Evolutionary conservation across 2,888 invertebrate genomes (phyloP).

Genomic region (Eutolmus rufibarbis): DNA sequence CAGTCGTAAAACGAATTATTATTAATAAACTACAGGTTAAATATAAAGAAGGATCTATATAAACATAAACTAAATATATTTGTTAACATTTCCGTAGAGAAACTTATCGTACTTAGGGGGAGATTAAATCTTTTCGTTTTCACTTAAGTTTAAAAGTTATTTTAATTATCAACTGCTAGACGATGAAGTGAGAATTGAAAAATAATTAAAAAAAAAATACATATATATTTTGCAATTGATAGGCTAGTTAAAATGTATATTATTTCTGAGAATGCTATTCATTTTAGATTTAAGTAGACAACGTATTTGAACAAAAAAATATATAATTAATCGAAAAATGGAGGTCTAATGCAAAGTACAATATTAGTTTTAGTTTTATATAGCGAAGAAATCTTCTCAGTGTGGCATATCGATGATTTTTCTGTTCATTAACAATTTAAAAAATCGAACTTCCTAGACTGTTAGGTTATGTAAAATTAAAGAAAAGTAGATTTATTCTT

Average conservation of each 20-base stretch:
- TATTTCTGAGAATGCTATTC: neutral
- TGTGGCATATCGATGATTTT: neutral
- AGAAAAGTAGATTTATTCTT: neutral
- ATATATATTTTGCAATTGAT: neutral
- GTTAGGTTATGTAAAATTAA: neutral
- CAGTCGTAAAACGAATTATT: neutral
- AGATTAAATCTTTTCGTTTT: neutral
- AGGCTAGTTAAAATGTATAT: neutral
- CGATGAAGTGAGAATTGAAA: neutral
- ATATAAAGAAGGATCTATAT: neutral
- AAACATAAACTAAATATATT: neutral
- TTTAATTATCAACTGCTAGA: neutral
- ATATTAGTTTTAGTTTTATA: neutral
- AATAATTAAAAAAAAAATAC: no score
- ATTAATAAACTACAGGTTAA: neutral
- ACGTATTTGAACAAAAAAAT: neutral
- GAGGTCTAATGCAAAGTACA: neutral
- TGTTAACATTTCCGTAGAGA: neutral
- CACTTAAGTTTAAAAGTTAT: neutral
- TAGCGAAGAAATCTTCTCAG: neutral
- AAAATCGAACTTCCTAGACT: neutral
- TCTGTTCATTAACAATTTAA: neutral
- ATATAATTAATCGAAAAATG: neutral
- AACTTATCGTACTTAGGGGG: neutral
- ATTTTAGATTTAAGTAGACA: neutral